Evolutionary conservation across 2,113 vertebrate species (phyloP).

Genomic region (Lonchura striata): DNA sequence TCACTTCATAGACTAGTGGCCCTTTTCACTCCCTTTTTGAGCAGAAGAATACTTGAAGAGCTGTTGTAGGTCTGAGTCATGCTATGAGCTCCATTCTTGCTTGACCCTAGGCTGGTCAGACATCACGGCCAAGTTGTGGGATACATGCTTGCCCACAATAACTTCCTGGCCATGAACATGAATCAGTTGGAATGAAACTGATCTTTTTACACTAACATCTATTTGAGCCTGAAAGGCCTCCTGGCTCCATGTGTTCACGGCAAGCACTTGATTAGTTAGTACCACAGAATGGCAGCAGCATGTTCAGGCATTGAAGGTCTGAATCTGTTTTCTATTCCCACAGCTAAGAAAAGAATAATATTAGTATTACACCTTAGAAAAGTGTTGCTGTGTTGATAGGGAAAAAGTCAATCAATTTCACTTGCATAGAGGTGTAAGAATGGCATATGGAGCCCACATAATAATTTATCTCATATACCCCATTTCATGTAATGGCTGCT

Average conservation of each 20-base stretch:
- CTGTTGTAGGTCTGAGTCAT: neutral
- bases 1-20: neutral
- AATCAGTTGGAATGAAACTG: neutral
- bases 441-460: neutral
- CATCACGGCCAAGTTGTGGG: neutral
- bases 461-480: neutral
- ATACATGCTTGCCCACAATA: neutral
- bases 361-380: neutral
- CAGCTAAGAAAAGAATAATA: neutral
- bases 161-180: neutral
- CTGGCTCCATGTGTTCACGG: neutral
- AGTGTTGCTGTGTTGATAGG: neutral
- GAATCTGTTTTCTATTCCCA: neutral
- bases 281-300: neutral
- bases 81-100: neutral
- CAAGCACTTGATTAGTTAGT: neutral
- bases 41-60: neutral
- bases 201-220: neutral
- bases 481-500: neutral
- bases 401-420: neutral
- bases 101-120: neutral
- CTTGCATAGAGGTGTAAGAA: neutral
- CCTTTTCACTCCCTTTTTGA: neutral
- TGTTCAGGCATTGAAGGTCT: neutral
- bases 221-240: neutral